A percentile compares a stretch with the other conserved stretches of the same genome.
Evolutionary conservation across 2,113 vertebrate species (phyloP).

Genomic region (Poeciliopsis prolifica): DNA sequence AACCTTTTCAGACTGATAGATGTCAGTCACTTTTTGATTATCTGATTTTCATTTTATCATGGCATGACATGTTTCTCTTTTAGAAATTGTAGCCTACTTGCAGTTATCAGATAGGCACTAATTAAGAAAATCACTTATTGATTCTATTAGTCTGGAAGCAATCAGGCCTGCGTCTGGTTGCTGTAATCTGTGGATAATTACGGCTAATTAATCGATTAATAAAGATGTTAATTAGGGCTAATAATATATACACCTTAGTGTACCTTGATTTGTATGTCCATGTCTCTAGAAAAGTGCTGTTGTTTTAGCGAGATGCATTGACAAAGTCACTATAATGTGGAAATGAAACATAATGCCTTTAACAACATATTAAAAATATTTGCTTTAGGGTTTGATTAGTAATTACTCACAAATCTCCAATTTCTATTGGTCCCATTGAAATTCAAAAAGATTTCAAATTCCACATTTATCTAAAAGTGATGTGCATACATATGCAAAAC

Average conservation of each 20-base stretch:
- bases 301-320: neutral
- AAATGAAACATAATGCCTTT: neutral
- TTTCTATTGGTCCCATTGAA: too few species aligned
- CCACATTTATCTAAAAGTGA: too few species aligned
- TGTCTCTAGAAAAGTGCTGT: neutral
- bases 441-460: too few species aligned
- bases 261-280: neutral
- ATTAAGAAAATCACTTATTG: neutral
- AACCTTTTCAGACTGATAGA: neutral
- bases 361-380: neutral
- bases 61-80: neutral
- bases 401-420: neutral
- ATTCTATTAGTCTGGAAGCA: neutral
- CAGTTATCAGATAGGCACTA: neutral
- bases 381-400: neutral
- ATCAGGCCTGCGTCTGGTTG: neutral
- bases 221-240: neutral
- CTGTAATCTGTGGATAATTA: neutral
- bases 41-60: neutral
- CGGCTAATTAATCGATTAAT: neutral
- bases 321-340: neutral
- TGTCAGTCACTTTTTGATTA: neutral
- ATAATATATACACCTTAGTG: neutral
- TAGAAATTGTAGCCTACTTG: neutral
- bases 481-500: too few species aligned